Conservation (phyloP, 2,113 vertebrate genomes). For the Eidolon helvum region DNA sequence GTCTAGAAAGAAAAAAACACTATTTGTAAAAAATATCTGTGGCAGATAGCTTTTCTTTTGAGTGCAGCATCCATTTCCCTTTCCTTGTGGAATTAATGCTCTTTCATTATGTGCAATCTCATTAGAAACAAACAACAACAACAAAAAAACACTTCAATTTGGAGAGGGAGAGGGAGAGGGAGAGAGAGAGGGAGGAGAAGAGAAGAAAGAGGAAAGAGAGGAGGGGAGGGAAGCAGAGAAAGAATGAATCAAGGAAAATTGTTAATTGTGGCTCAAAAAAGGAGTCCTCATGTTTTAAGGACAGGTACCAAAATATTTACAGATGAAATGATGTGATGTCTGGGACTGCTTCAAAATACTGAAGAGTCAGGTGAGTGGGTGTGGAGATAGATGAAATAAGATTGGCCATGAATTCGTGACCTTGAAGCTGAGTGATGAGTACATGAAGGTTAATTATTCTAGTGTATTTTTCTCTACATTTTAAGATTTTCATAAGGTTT, state of each 20-base stretch:
- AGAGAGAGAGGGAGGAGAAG: background rate
- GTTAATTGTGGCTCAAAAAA: background rate
- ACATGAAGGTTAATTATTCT: background rate
- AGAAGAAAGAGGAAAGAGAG: too few relatives aligned
- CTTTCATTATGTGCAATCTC: background rate
- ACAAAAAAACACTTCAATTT: too few relatives aligned
- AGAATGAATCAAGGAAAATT: background rate
- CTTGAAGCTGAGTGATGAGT: background rate
- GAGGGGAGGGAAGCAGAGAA: background rate
- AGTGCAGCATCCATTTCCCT: background rate
- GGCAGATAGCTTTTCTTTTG: background rate
- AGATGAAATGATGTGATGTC: background rate
- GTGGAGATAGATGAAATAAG: background rate
- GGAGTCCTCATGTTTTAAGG: background rate
- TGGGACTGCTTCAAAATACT: background rate
- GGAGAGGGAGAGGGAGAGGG: background rate
- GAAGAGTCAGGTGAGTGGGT: background rate
- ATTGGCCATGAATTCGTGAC: background rate
- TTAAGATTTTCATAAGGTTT: background rate
- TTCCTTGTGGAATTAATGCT: background rate
- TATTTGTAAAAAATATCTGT: background rate
- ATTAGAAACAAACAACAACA: too few relatives aligned
- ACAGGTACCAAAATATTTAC: background rate
- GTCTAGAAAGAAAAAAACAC: background rate
- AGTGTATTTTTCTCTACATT: slow-evolving; percentile 1